Evolutionary conservation across 1,140 invertebrate species (phyloP).

Genomic region (Zaprionus tsacasi): DNA sequence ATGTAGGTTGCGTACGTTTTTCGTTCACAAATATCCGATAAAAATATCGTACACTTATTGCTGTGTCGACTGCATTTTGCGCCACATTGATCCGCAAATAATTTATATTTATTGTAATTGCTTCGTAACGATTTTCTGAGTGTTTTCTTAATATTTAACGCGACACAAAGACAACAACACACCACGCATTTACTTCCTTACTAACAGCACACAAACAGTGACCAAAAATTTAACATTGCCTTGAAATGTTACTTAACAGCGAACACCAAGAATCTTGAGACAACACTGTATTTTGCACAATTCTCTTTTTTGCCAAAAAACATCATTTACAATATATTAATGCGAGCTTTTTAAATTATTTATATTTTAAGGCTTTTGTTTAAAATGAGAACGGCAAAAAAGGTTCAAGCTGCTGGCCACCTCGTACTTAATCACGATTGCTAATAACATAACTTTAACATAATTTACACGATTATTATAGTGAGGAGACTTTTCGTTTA

Average conservation of each 20-base stretch:
- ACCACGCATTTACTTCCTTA: conserved; percentile 36
- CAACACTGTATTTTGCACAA: background rate
- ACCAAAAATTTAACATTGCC: conserved; percentile 23
- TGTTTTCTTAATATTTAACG: conserved; percentile 64
- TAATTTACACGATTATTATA: background rate
- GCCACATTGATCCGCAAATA: conserved; percentile 40
- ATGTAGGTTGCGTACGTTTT: conserved; percentile 65
- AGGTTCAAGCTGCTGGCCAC: conserved; percentile 12
- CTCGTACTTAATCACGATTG: conserved; percentile 12
- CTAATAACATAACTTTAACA: conserved; percentile 1
- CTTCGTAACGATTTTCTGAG: conserved; percentile 50
- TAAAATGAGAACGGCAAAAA: background rate
- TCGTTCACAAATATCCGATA: conserved; percentile 41
- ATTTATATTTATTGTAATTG: conserved; percentile 30
- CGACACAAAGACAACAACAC: conserved; percentile 63
- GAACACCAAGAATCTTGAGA: background rate
- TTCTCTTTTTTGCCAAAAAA: background rate
- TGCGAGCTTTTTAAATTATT: background rate
- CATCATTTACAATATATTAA: background rate
- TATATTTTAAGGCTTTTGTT: background rate
- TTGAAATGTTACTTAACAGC: conserved; percentile 30
- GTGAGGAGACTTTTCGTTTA: background rate
- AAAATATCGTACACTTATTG: conserved; percentile 33
- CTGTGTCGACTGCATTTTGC: conserved; percentile 47
- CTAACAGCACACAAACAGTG: conserved; percentile 25